A percentile compares a stretch with the other conserved stretches of the same genome.
phyloP scores from a whole-genome alignment of 2,888 invertebrate genomes.

The Bruchidius siliquastri region DNA sequence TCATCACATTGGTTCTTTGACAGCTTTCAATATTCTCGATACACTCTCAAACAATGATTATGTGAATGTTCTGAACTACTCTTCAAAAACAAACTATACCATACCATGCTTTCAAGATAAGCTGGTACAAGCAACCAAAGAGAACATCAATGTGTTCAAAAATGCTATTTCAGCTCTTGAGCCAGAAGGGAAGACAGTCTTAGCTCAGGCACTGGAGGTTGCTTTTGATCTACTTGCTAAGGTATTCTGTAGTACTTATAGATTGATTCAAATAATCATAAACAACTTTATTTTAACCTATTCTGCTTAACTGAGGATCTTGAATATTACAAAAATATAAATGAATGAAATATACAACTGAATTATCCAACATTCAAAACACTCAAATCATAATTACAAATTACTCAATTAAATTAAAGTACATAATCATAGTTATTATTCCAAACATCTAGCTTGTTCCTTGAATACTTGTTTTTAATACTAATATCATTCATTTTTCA shows the following conservation, averaged over 20 bases:
- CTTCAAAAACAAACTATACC: conserved; percentile 63
- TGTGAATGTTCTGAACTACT: conserved; percentile 85
- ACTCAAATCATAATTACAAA: too few relatives aligned
- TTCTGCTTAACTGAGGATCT: too few relatives aligned
- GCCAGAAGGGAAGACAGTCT: conserved; percentile 77
- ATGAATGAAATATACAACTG: too few relatives aligned
- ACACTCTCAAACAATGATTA: conserved; percentile 98
- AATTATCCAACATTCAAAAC: too few relatives aligned
- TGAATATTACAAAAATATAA: too few relatives aligned
- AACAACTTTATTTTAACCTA: too few relatives aligned
- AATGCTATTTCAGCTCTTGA: conserved; percentile 61
- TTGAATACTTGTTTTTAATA: too few relatives aligned
- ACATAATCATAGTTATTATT: too few relatives aligned
- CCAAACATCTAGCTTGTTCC: too few relatives aligned
- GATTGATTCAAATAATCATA: too few relatives aligned
- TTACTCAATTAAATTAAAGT: too few relatives aligned
- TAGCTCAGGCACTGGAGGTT: conserved; percentile 72
- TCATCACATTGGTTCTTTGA: conserved; percentile 74
- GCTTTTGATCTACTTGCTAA: conserved; percentile 78
- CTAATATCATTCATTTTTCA: too few relatives aligned
- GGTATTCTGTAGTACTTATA: conserved; percentile 51
- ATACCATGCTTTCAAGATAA: conserved; percentile 81
- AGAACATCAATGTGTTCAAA: conserved; percentile 73
- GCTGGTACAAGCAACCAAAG: conserved; percentile 83
- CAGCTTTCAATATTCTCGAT: conserved; percentile 82